Conservation (phyloP, 2,888 invertebrate genomes). For the Petrolisthes cinctipes region DNA sequence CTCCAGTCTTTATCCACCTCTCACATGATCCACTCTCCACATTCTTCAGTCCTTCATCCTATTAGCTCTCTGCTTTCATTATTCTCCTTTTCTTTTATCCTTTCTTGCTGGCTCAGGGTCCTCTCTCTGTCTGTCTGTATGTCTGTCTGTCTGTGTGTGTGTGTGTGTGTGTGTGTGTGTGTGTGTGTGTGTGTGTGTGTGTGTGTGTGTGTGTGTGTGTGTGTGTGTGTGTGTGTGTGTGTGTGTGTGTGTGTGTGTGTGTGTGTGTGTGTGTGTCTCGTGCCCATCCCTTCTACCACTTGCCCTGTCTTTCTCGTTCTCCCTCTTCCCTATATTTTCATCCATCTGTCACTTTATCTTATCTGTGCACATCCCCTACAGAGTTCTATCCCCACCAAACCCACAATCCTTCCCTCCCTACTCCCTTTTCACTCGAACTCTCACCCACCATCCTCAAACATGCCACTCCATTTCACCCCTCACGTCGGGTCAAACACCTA, state of each 20-base stretch:
- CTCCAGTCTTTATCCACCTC: no score
- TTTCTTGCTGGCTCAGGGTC: no score
- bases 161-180: not conserved
- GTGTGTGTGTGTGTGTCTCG: not conserved
- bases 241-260: not conserved
- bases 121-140: not conserved
- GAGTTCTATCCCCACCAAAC: no score
- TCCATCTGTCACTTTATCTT: not conserved
- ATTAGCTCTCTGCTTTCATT: no score
- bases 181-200: not conserved
- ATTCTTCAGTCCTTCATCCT: no score
- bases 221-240: conserved; percentile 10
- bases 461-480: not conserved
- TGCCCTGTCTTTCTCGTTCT: not conserved
- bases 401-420: not conserved
- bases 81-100: no score
- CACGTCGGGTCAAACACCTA: not conserved
- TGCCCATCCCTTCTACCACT: conserved; percentile 7
- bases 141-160: conserved; percentile 3
- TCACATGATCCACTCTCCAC: no score
- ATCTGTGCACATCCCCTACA: not conserved
- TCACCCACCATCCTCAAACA: conserved; percentile 1
- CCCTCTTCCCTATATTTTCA: not conserved
- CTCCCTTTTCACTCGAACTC: not conserved
- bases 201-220: not conserved